Evolutionary conservation across 2,888 invertebrate species (phyloP), one percentile per base, ranked within the genome.

Genomic region (Hypomecis punctinalis): DNA sequence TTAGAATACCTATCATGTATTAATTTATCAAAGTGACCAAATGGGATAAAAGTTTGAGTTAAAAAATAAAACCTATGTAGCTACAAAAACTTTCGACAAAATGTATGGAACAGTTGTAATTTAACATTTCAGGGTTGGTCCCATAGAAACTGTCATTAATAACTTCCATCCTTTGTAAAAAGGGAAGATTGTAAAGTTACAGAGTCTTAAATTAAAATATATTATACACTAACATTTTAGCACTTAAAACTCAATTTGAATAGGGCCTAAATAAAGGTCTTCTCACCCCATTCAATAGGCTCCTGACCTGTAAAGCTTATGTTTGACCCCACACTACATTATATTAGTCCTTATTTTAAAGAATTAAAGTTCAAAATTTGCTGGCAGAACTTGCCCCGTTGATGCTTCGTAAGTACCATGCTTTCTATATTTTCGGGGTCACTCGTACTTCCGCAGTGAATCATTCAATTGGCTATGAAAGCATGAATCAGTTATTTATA

Each of bases 391-490:
- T 61, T 63, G 59, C 65, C 71, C 64, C 42, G 59, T 62, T 62
- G 61, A 54, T 56, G 51, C 48, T 51, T 9, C 36, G 64, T 8
- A 55, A 42, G 57, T 58, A 64, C 65, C 60, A 46, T 66, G 69
- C 71, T 71, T 73, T 71, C 71, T 71, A 73, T 68, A 69, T 55
- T 68, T 72, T 73, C 62, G 73, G 73, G 73, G 73, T 70, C 73
- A 73, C 58, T 40, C 43, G 47, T 51, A 67, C 64, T 71, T 73
- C 73, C 73, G 71, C 61, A 48, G 63, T 73, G 69, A 71, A 57
- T 73, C 73, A 71, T 52, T 66, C 57, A 61, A 61, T 53, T 53
- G 63, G 61, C 64, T 64, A 52, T 56, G 58, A 49, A 43, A 49
- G 51, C 23, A 59, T 71, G 68, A 71, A 68, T 73, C 72, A 66